These are phyloP conservation scores for Drosophila testacea DNA, from an alignment of 2,888 invertebrate genomes.

Conservation along the genomic window DNA sequence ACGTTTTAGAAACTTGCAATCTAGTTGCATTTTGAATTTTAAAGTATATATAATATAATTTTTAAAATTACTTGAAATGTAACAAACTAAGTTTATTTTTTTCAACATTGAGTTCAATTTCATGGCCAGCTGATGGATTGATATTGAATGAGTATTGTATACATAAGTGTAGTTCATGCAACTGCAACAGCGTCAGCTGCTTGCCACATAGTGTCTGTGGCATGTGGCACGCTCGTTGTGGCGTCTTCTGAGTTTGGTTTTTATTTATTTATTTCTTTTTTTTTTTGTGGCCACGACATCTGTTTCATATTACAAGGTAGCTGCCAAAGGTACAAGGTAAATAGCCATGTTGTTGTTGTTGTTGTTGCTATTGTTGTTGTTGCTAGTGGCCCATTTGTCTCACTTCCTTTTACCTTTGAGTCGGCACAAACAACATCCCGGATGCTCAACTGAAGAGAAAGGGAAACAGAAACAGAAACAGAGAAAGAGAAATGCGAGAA, in stretches of 20 bases:
- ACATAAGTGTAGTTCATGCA: background rate
- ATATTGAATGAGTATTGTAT: slow-evolving; percentile 6
- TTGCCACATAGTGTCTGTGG: slow-evolving; percentile 51
- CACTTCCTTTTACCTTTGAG: slow-evolving; percentile 76
- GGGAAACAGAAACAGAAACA: slow-evolving; percentile 2
- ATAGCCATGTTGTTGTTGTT: slow-evolving; percentile 32
- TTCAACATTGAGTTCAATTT: slow-evolving; percentile 1
- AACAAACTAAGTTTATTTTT: background rate
- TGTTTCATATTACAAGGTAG: slow-evolving; percentile 75
- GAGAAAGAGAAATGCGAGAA: slow-evolving; percentile 22
- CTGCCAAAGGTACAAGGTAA: slow-evolving; percentile 48
- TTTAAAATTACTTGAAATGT: no score
- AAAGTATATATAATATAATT: background rate
- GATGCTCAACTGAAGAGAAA: slow-evolving; percentile 64
- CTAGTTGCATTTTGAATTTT: background rate
- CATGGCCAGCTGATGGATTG: slow-evolving; percentile 21
- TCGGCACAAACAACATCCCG: slow-evolving; percentile 72
- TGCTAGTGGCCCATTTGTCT: slow-evolving; percentile 71
- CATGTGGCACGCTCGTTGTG: slow-evolving; percentile 64
- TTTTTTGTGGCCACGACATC: slow-evolving; percentile 38
- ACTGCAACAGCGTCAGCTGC: slow-evolving; percentile 22
- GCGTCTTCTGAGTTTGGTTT: slow-evolving; percentile 28
- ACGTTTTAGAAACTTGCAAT: background rate
- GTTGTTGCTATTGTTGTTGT: slow-evolving; percentile 21
- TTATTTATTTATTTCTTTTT: background rate